These are phyloP conservation scores for Festucalex cinctus DNA, from an alignment of 2,113 vertebrate genomes.

Conservation along the genomic window DNA sequence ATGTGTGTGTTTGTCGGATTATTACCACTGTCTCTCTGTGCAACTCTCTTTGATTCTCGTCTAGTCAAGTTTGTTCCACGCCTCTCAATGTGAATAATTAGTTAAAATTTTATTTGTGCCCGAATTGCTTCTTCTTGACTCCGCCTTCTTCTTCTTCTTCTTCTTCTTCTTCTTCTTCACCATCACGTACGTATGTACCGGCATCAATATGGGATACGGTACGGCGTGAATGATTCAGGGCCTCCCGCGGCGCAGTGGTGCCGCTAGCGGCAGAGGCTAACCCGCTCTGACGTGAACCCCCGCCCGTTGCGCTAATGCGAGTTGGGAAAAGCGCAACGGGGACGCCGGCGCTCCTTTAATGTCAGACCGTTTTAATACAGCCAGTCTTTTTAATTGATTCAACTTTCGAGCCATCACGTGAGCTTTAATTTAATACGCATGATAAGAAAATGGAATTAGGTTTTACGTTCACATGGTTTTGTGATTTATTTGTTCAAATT, in stretches of 20 bases:
- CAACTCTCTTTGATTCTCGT: too few species aligned
- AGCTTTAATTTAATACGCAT: not conserved
- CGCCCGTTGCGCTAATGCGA: constrained; percentile 58
- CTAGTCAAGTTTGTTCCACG: too few species aligned
- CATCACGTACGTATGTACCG: not conserved
- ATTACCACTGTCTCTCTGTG: too few species aligned
- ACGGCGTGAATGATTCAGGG: constrained; percentile 71
- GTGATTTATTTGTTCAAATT: not conserved
- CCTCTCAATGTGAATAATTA: too few species aligned
- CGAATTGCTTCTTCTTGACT: too few species aligned
- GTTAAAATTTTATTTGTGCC: too few species aligned
- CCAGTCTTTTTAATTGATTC: not conserved
- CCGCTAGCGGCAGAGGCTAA: constrained; percentile 55
- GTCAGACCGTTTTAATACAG: not conserved
- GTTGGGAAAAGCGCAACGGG: constrained; percentile 58
- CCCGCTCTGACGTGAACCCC: constrained; percentile 58
- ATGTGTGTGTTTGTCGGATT: too few species aligned
- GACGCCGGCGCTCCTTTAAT: not conserved
- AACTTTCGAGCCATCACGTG: not conserved
- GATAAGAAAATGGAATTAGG: not conserved
- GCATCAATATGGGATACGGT: constrained; percentile 68
- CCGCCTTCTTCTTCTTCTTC: too few species aligned
- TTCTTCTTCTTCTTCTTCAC: not conserved
- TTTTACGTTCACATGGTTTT: not conserved
- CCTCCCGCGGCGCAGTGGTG: constrained; percentile 30